Conservation (phyloP, 2,888 invertebrate genomes). For the Drosophila mulleri region DNA sequence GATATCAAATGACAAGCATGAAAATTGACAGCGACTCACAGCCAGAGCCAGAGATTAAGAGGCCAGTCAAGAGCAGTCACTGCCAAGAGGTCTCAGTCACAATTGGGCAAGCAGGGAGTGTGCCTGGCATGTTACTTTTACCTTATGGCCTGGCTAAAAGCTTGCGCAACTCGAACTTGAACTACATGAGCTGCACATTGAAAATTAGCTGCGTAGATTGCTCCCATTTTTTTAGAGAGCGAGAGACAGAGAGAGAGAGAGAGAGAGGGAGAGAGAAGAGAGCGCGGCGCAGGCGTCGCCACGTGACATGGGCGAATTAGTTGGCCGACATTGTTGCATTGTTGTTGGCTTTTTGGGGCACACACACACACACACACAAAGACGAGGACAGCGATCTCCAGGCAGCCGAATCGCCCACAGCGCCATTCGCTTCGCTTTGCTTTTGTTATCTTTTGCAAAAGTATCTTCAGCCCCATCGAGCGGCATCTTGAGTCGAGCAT, state of each 20-base stretch:
- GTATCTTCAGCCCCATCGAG: constrained; percentile 31
- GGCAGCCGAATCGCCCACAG: constrained; percentile 73
- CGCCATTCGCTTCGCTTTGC: constrained; percentile 57
- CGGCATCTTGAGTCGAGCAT: constrained; percentile 42
- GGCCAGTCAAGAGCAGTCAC: constrained; percentile 46
- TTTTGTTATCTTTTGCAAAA: constrained; percentile 49
- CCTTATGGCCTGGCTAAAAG: constrained; percentile 47
- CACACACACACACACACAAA: constrained; percentile 24
- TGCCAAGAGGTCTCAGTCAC: constrained; percentile 22
- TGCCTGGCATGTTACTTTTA: constrained; percentile 47
- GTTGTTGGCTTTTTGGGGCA: constrained; percentile 59
- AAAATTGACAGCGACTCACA: constrained; percentile 48
- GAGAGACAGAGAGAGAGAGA: no score
- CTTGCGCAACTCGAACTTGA: constrained; percentile 71
- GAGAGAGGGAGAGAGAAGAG: constrained; percentile 6
- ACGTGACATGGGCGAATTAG: constrained; percentile 72
- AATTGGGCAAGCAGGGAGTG: constrained; percentile 8
- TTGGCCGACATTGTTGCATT: constrained; percentile 55
- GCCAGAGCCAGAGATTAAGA: constrained; percentile 57
- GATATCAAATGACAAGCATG: constrained; percentile 76
- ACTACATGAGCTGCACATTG: constrained; percentile 68
- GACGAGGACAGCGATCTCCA: constrained; percentile 56
- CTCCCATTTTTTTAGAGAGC: constrained; percentile 56
- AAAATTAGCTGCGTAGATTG: constrained; percentile 69
- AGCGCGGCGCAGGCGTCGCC: constrained; percentile 57